Evolutionary conservation across 2,888 invertebrate species (phyloP).

Genomic region (Lasioglossum oenotherae): DNA sequence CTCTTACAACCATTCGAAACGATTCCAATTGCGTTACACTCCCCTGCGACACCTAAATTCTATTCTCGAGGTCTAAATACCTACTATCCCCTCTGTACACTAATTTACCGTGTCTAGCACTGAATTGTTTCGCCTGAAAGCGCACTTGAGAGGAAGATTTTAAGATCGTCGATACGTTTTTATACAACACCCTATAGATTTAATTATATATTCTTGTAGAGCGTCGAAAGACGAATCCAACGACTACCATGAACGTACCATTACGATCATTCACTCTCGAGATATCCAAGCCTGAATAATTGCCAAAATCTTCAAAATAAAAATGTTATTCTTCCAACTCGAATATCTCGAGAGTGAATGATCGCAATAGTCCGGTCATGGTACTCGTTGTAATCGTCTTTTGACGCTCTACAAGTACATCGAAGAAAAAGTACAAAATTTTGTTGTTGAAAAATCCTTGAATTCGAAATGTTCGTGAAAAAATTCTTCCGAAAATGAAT

Average conservation of each 20-base stretch:
- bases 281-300: background rate
- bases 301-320: too few species aligned
- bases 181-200: background rate
- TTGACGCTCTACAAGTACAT: background rate
- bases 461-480: background rate
- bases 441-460: background rate
- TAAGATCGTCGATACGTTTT: background rate
- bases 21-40: conserved; percentile 7
- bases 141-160: background rate
- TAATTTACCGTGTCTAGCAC: background rate
- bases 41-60: background rate
- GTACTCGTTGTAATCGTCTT: background rate
- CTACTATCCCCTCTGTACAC: background rate
- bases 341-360: background rate
- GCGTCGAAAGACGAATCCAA: background rate
- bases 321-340: too few species aligned
- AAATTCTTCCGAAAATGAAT: background rate
- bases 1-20: conserved; percentile 2
- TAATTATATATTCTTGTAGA: background rate
- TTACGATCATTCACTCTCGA: background rate
- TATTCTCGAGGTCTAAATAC: background rate
- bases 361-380: background rate
- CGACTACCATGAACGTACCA: background rate
- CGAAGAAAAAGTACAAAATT: background rate
- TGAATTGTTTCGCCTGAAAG: background rate